Evolutionary conservation across 2,888 invertebrate genomes (phyloP), one percentile per base, ranked within the genome.

Genomic region (Nyleta sp.): DNA sequence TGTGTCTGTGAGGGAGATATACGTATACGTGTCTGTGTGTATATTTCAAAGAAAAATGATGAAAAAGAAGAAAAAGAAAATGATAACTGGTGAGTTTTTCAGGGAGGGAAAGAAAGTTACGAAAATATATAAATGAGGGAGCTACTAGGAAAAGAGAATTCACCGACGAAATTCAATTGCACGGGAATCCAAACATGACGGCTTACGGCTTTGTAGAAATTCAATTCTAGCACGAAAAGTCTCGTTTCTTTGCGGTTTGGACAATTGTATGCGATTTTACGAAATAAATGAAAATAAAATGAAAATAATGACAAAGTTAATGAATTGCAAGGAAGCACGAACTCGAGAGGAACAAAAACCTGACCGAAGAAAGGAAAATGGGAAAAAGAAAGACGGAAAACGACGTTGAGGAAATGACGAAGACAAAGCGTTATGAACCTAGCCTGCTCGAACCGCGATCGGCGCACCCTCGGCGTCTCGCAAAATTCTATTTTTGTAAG

Each of bases 401-500:
- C 31, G 40, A 68, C 60, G 65, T 65, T 46, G 42, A 64, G 33
- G 70, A 67, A 74, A 77, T 71, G 73, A 80, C 46, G 44, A 76
- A 67, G 74, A 78, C 67, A 68, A 75, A 74, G 71, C 75, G 71
- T 78, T 80, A 81, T 74, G 78, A 84, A 87, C 82, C 87, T 87
- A 83, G 87, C 84, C 86, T 85, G 84, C 83, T 83, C 86, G 83
- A 84, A 70, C 83, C 82, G 86, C 85, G 84, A 86, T 85, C 87
- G 88, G 86, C 84, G 88, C 88, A 85, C 87, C 87, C 86, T 86
- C 86, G 86, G 86, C 86, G 89, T 87, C 89, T 90, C 90, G 89
- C 90, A 84, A 90, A 90, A 90, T 90, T 90, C 90, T 90, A 90
- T 90, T 90, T 90, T 90, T 90, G 90, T 90, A 90, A 90, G 90